phyloP scores from a whole-genome alignment of 1,140 invertebrate genomes.

The Wasmannia auropunctata region DNA sequence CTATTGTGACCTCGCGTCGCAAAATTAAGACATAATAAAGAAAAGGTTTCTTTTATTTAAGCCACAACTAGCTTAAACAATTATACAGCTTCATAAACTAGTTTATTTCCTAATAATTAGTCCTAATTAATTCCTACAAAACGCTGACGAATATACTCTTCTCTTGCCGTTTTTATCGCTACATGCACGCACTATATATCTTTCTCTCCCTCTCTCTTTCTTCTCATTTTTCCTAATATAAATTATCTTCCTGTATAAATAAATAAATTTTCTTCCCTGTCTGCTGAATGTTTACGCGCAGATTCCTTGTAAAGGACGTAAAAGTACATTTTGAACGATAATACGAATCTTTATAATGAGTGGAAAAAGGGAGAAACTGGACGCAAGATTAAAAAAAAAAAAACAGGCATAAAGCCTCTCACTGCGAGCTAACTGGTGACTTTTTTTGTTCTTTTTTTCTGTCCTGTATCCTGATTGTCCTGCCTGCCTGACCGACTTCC shows the following conservation, averaged over 20 bases:
- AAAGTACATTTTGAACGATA: conserved; percentile 19
- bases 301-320: not conserved
- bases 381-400: conserved; percentile 76
- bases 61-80: conserved; percentile 82
- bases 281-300: conserved; percentile 13
- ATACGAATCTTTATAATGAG: conserved; percentile 30
- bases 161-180: conserved; percentile 14
- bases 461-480: conserved; percentile 82
- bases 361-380: conserved; percentile 2
- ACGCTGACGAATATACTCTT: conserved; percentile 64
- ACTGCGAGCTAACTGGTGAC: conserved; percentile 81
- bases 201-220: not conserved
- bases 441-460: conserved; percentile 79
- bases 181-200: not conserved
- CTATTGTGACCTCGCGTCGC: conserved; percentile 17
- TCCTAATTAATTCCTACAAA: conserved; percentile 49
- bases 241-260: conserved; percentile 30
- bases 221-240: not conserved
- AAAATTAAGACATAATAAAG: conserved; percentile 75
- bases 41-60: conserved; percentile 82
- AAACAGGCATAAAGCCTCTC: conserved; percentile 77
- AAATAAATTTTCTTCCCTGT: conserved; percentile 16
- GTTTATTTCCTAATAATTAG: conserved; percentile 36
- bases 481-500: conserved; percentile 70
- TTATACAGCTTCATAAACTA: conserved; percentile 54